A percentile compares a stretch with the other conserved stretches of the same genome.
phyloP scores from a whole-genome alignment of 1,140 invertebrate genomes.

The Wasmannia auropunctata region DNA sequence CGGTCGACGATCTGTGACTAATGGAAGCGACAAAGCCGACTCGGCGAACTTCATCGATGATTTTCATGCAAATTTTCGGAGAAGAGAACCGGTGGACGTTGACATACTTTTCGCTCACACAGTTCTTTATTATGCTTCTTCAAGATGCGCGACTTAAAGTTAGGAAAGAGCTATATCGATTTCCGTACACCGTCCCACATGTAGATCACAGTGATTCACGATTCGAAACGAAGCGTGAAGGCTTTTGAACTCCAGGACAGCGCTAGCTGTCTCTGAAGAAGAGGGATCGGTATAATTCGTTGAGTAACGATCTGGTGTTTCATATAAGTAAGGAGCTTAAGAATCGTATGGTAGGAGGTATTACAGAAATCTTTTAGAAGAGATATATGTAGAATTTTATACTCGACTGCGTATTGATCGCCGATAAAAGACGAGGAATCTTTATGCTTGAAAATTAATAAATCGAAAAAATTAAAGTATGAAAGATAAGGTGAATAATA shows the following conservation, averaged over 20 bases:
- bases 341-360: neutral
- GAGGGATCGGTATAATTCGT: constrained; percentile 3
- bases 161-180: neutral
- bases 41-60: neutral
- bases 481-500: neutral
- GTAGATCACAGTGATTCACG: neutral
- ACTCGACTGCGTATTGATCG: neutral
- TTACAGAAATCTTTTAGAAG: neutral
- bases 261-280: neutral
- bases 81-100: neutral
- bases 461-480: neutral
- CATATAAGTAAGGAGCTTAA: constrained; percentile 12
- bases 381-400: neutral
- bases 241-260: neutral
- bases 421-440: neutral
- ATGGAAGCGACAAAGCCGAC: neutral
- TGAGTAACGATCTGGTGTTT: constrained; percentile 1
- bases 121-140: neutral
- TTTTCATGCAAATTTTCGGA: neutral
- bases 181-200: neutral
- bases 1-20: neutral
- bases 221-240: neutral
- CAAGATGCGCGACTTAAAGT: neutral
- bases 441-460: neutral
- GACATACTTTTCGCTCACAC: neutral